Conservation (phyloP, 2,113 vertebrate genomes). For the Pedionomus torquatus region DNA sequence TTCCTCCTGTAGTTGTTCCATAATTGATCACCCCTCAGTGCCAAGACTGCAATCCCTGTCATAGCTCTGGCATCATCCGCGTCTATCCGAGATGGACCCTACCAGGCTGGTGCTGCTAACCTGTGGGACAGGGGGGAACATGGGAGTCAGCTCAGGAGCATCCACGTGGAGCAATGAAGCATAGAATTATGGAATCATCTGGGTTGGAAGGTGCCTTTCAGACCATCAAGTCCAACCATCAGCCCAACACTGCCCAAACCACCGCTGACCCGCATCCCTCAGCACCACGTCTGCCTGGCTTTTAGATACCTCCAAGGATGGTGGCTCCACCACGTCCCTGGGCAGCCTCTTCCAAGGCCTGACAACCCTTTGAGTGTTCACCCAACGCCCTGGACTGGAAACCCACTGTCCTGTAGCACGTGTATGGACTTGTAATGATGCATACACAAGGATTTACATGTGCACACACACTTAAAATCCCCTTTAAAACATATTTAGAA, state of each 20-base stretch:
- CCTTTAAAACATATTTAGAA: not conserved
- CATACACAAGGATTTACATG: not conserved
- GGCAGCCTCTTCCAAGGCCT: not conserved
- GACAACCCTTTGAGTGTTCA: not conserved
- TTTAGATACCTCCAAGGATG: not conserved
- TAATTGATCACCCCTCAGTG: conserved; percentile 79
- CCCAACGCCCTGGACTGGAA: not conserved
- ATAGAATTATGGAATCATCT: not conserved
- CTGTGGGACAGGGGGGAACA: conserved; percentile 46
- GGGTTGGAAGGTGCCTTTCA: not conserved
- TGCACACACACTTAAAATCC: not conserved
- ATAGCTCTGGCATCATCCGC: conserved; percentile 83
- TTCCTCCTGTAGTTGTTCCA: conserved; percentile 82
- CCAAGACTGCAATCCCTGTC: conserved; percentile 80
- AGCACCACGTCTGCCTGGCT: not conserved
- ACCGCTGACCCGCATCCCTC: not conserved
- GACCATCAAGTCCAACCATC: not conserved
- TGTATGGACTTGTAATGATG: accelerated
- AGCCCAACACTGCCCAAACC: not conserved
- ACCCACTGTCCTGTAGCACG: not conserved
- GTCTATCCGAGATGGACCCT: conserved; percentile 72
- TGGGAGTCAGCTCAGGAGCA: not conserved
- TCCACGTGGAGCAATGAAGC: not conserved
- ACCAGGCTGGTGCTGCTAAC: conserved; percentile 63
- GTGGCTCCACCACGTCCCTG: not conserved